phyloP scores from a whole-genome alignment of 2,113 vertebrate genomes.

The Hippolais icterina region DNA sequence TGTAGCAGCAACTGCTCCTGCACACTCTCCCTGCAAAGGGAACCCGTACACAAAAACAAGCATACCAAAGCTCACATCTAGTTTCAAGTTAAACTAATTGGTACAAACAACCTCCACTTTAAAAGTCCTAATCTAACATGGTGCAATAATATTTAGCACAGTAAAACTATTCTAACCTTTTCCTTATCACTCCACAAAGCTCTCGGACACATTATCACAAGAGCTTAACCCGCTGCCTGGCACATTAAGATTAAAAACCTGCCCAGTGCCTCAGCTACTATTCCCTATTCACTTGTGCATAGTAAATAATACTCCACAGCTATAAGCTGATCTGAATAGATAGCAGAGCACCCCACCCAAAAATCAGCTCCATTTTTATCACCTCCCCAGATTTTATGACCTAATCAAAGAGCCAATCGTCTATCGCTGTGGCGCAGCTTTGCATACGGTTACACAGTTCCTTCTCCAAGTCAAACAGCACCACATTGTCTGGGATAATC shows the following conservation, averaged over 20 bases:
- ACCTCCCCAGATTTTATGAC: conserved; percentile 27
- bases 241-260: conserved; percentile 18
- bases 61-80: background rate
- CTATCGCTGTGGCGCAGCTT: background rate
- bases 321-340: conserved; percentile 8
- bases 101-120: background rate
- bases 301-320: background rate
- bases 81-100: background rate
- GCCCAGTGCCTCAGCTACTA: background rate
- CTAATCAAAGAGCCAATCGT: background rate
- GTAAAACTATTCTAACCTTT: background rate
- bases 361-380: conserved; percentile 27
- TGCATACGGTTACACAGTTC: background rate
- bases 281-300: background rate
- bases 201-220: background rate
- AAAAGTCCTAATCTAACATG: background rate
- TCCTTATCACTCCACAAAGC: background rate
- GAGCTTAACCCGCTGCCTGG: background rate
- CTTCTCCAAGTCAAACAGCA: conserved; percentile 20
- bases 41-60: background rate
- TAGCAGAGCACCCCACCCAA: background rate
- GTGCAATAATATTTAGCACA: background rate
- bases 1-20: background rate
- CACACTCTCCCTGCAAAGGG: background rate
- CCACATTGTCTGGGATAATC: conserved; percentile 15